Evolutionary conservation across 2,888 invertebrate species (phyloP).

Genomic region (Lacanobia wlatinum): DNA sequence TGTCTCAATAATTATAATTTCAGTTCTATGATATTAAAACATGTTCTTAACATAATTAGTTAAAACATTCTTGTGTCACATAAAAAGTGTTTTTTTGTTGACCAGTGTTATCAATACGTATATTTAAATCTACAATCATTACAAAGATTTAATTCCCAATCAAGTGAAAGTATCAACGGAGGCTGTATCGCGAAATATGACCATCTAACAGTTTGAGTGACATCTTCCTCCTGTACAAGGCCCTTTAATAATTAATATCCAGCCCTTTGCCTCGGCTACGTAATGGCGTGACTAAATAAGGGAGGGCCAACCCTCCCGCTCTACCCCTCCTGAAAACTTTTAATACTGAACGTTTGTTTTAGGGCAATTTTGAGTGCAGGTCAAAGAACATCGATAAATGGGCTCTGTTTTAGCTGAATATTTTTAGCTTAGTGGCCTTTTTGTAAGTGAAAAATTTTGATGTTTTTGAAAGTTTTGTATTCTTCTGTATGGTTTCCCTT

Average conservation of each 20-base stretch:
- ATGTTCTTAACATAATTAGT: too few species aligned
- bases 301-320: constrained; percentile 74
- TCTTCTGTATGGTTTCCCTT: not conserved
- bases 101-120: not conserved
- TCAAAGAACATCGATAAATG: constrained; percentile 51
- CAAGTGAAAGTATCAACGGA: constrained; percentile 41
- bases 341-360: constrained; percentile 82
- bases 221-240: constrained; percentile 70
- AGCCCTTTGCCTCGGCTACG: constrained; percentile 87
- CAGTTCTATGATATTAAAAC: too few species aligned
- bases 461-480: not conserved
- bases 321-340: constrained; percentile 77
- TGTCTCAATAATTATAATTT: too few species aligned
- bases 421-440: constrained; percentile 22
- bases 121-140: not conserved
- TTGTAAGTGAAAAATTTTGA: not conserved
- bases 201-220: constrained; percentile 69
- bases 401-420: constrained; percentile 27
- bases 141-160: constrained; percentile 25
- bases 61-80: too few species aligned
- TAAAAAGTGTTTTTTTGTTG: too few species aligned
- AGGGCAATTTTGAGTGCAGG: constrained; percentile 76
- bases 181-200: constrained; percentile 58
- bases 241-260: constrained; percentile 82
- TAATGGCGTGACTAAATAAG: constrained; percentile 90